Base-by-base conservation (phyloP, 2,797 vertebrate species). In the Psittacula derbiana region DNA sequence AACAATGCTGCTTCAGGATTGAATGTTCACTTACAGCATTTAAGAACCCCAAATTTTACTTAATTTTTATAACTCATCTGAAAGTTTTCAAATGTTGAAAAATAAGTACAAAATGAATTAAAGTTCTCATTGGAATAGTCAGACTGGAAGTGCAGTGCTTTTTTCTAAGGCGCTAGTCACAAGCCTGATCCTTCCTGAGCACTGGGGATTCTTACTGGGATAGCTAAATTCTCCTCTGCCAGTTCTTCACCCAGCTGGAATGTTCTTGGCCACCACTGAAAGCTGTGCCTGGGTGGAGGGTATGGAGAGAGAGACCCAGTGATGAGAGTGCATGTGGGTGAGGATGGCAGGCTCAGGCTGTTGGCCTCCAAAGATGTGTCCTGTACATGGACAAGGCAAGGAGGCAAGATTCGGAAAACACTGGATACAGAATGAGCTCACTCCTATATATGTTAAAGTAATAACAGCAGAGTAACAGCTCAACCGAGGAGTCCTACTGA, bases 1-100 rank as follows among this genome's bases (percentile, higher is more conserved):
- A 87, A 70, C 74, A 92, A 88, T 81, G 24, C 83, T 94, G 52
- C 83, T 92, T 86, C 85, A 81, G 50, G 70, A 85, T 31, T 96
- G 69, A 79, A 72, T 18, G 23, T 71, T 80, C 85, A 55, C 58
- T 85, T 79, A 33, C 8, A 79, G 53, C 76, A 90, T 75, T 94
- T 93, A 84, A 89, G 82, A 93, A 47, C 33, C 53, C 49, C n/a
- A 70, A 80, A 52, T 82, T 76, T 80, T 5, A 57, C 60, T 87
- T 93, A 55, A 69, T 89, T 92, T 86, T 89, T 79, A 47, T 75
- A 66, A 84, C 5, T 11, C 57, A 47, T 50, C 72, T 90, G 64
- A 21, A 86, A 61, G 8, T 71, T 87, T 92, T 96, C 38, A 69
- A 64, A n/a, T 57, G 33, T n/a, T 71, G 57, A 67, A 74, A 93